Evolutionary conservation across 1,140 invertebrate genomes (phyloP), one percentile per base, ranked within the genome.

Genomic region (Scaptomyza pallida): DNA sequence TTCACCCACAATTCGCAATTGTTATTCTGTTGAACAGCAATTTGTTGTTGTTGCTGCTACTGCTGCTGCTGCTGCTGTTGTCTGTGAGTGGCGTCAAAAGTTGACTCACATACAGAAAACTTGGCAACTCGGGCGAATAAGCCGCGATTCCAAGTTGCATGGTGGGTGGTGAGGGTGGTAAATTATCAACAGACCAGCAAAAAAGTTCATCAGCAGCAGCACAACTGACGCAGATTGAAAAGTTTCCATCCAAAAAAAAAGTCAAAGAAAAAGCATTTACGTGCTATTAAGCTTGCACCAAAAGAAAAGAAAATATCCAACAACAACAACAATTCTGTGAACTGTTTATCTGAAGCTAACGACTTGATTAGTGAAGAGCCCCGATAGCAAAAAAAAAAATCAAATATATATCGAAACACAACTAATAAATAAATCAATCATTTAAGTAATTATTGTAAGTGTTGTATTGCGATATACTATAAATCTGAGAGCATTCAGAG

Each of bases 31-130:
- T 2, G 6, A n/a, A n/a, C n/a, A n/a, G n/a, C n/a, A n/a, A n/a
- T n/a, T n/a, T n/a, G n/a, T n/a, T n/a, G n/a, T n/a, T n/a, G n/a
- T n/a, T n/a, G n/a, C n/a, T n/a, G n/a, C n/a, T n/a, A n/a, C n/a
- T n/a, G n/a, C n/a, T n/a, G n/a, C n/a, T n/a, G n/a, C n/a, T n/a
- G n/a, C n/a, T n/a, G n/a, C n/a, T n/a, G n/a, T n/a, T n/a, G 21
- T 37, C 19, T 48, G 64, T 16, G 15, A 60, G 21, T 68, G 47
- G 43, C 59, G 30, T 68, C 48, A 37, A 26, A 61, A 61, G 57
- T 37, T 52, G 64, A 4, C 35, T n/a, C 33, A 37, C 4, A 12
- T 16, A 19, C 15, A 44, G 35, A 15, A 61, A 16, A 55, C 9
- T 30, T 30, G 26, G 26, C 26, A 30, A 30, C 26, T 30, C 12